A percentile compares a stretch with the other conserved stretches of the same genome.
Conservation (phyloP, 2,113 vertebrate species). For the Malurus cyaneus region DNA sequence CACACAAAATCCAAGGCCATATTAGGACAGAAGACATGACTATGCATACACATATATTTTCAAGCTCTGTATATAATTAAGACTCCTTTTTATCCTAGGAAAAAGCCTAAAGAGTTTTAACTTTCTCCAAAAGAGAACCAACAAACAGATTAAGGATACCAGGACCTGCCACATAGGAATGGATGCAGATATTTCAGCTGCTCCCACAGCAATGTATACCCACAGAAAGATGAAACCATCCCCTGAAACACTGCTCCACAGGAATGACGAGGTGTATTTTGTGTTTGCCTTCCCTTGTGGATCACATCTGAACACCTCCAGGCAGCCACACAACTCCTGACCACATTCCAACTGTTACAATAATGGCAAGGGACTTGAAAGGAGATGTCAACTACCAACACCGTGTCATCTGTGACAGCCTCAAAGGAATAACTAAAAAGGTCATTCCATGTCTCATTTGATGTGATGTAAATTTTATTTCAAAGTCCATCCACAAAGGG, state of each 20-base stretch:
- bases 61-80: background rate
- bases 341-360: background rate
- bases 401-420: background rate
- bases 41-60: background rate
- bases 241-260: background rate
- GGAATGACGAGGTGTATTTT: background rate
- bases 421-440: conserved; percentile 49
- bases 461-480: conserved; percentile 17
- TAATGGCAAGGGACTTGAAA: background rate
- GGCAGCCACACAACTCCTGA: background rate
- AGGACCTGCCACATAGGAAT: background rate
- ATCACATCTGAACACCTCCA: background rate
- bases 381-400: conserved; percentile 11
- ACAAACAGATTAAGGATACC: background rate
- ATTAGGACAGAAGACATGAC: background rate
- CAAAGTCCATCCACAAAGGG: conserved; percentile 7
- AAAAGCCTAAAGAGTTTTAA: background rate
- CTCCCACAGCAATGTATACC: background rate
- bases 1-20: background rate
- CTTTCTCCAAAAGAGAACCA: background rate
- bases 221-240: background rate
- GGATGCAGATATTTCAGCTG: background rate
- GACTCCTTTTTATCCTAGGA: background rate
- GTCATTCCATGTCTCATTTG: background rate
- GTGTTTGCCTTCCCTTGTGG: background rate